Evolutionary conservation across 2,113 vertebrate genomes (phyloP).

Genomic region (Puntigrus tetrazona): DNA sequence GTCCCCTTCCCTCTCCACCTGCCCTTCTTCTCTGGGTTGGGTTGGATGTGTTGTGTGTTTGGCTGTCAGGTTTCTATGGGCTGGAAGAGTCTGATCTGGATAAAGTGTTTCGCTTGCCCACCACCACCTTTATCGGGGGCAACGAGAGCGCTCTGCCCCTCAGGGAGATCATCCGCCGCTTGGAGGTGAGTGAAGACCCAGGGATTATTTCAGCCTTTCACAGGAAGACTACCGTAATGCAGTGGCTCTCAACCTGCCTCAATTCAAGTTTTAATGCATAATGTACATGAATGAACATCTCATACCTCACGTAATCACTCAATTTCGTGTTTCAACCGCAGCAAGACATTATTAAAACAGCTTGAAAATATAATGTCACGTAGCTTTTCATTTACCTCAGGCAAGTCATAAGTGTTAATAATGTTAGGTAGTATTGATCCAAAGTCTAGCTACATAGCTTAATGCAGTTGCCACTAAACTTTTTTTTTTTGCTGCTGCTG

Average conservation of each 20-base stretch:
- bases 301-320: too few species aligned
- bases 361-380: too few species aligned
- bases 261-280: too few species aligned
- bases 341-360: too few species aligned
- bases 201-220: background rate
- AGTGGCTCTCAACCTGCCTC: background rate
- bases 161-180: constrained; percentile 92
- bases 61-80: constrained; percentile 89
- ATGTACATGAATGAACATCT: too few species aligned
- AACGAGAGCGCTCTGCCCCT: constrained; percentile 88
- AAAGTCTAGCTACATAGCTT: background rate
- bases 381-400: too few species aligned
- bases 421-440: background rate
- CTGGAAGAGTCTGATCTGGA: constrained; percentile 94
- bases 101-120: constrained; percentile 95
- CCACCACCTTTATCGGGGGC: constrained; percentile 97
- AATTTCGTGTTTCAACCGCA: too few species aligned
- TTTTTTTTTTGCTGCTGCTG: background rate
- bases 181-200: constrained; percentile 80
- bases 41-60: constrained; percentile 61
- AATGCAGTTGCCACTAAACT: background rate
- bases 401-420: too few species aligned
- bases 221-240: background rate
- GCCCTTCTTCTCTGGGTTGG: constrained; percentile 48
- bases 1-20: background rate